Conservation (phyloP, 2,113 vertebrate species). For the Muntiacus muntjak region DNA sequence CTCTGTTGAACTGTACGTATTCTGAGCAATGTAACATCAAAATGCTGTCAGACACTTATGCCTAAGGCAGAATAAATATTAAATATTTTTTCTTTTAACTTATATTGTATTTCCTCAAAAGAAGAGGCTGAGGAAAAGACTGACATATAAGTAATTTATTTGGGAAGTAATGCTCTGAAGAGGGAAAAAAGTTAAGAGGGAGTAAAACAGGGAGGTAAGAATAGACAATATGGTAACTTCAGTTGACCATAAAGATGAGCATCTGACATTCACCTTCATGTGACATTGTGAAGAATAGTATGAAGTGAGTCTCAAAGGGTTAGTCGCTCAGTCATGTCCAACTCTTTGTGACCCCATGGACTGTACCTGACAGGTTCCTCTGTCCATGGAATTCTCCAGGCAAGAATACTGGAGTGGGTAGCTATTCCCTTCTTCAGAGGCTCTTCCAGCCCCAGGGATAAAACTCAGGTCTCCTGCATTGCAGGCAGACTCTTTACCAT, state of each 20-base stretch:
- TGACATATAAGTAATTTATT: slow-evolving; percentile 10
- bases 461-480: neutral
- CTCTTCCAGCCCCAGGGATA: neutral
- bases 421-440: neutral
- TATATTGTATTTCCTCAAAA: slow-evolving; percentile 19
- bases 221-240: neutral
- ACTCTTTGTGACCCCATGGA: neutral
- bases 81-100: neutral
- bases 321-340: neutral
- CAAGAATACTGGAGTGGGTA: neutral
- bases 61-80: slow-evolving; percentile 39
- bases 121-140: neutral
- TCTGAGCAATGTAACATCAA: slow-evolving; percentile 29
- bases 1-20: slow-evolving; percentile 24
- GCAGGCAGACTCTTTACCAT: neutral
- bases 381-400: neutral
- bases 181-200: neutral
- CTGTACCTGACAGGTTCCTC: neutral
- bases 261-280: neutral
- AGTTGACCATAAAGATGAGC: neutral
- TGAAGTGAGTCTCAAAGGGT: neutral
- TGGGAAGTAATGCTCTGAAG: neutral
- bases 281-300: neutral
- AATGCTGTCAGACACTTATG: slow-evolving; percentile 35
- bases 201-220: neutral